Evolutionary conservation across 2,888 invertebrate genomes (phyloP), one percentile per base, ranked within the genome.

Genomic region (Saturnia japonica): DNA sequence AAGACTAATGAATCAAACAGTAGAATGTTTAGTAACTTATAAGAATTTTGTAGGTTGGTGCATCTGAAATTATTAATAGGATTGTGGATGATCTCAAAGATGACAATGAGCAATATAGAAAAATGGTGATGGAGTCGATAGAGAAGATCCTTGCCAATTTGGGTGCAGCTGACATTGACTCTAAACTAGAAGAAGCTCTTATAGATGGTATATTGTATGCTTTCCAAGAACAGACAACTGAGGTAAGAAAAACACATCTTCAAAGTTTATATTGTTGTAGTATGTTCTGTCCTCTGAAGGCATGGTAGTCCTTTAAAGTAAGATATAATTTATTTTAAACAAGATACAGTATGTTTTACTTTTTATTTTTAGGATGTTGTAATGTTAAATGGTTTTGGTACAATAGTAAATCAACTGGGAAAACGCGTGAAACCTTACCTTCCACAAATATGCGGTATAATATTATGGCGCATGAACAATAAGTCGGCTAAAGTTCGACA

Each of bases 41-140:
- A 28, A 14, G 4, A 28, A 54, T 71, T 70, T 68, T 72, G 62
- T 70, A 93, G 94, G 99, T 99, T 70, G 99, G 99, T n/a, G 98
- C 99, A 7, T 99, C 99, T 0, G 99, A 99, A 95, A 99, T 99
- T 75, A 98, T 99, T 73, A 99, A 98, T 88, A 95, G 99, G 75
- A 98, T 99, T 67, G 99, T 99, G 0, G 99, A 99, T 83, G 99
- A 99, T 91, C 94, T 99, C 72, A 99, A 99, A 91, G 99, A 99
- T 87, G 99, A 99, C 91, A 99, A 99, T 87, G 99, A 99, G 89
- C 99, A 99, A 86, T 99, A 99, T 90, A 95, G 99, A 74, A 99
- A 99, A 94, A 99, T 99, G 99, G 99, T 99, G 3, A 99, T 99
- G 99, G 99, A 99, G 90, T 99, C 99, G 0, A 99, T 99, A 72